Percentiles rank a stretch among this genome's conserved stretches.
phyloP scores from a whole-genome alignment of 2,888 invertebrate species.

The Myathropa florea region DNA sequence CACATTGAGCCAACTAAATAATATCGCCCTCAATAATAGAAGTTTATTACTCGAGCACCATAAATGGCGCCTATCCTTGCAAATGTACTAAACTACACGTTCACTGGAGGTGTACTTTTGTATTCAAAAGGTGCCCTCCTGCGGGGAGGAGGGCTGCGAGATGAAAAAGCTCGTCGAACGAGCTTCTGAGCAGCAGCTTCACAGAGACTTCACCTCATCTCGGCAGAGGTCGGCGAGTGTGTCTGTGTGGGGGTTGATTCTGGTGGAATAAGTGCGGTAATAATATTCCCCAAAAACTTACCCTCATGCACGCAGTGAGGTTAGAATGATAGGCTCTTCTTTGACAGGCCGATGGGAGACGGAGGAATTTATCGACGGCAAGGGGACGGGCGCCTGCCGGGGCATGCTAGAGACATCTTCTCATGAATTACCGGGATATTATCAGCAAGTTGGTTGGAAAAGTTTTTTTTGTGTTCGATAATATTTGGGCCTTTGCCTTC shows the following conservation, averaged over 20 bases:
- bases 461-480: slow-evolving; percentile 38
- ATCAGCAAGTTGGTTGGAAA: slow-evolving; percentile 36
- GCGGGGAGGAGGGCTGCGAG: not conserved
- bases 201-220: not conserved
- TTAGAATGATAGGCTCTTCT: not conserved
- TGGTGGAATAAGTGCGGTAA: slow-evolving; percentile 17
- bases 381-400: not conserved
- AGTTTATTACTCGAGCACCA: slow-evolving; percentile 62
- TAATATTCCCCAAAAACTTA: slow-evolving; percentile 17
- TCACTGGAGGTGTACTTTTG: slow-evolving; percentile 45
- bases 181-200: not conserved
- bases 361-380: slow-evolving; percentile 9
- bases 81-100: slow-evolving; percentile 55
- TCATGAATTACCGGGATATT: slow-evolving; percentile 31
- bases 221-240: not conserved
- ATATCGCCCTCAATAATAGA: slow-evolving; percentile 66
- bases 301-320: slow-evolving; percentile 10
- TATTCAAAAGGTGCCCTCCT: slow-evolving; percentile 28
- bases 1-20: slow-evolving; percentile 47
- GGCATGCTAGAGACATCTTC: slow-evolving; percentile 4
- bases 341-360: not conserved
- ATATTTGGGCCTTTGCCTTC: not conserved
- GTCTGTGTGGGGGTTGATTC: slow-evolving; percentile 14
- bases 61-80: slow-evolving; percentile 62
- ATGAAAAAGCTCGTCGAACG: not conserved